A percentile compares a stretch with the other conserved stretches of the same genome.
Evolutionary conservation across 53 echinoderm and acorn worm genomes (phyloP).

Genomic region (Patiria pectinifera): DNA sequence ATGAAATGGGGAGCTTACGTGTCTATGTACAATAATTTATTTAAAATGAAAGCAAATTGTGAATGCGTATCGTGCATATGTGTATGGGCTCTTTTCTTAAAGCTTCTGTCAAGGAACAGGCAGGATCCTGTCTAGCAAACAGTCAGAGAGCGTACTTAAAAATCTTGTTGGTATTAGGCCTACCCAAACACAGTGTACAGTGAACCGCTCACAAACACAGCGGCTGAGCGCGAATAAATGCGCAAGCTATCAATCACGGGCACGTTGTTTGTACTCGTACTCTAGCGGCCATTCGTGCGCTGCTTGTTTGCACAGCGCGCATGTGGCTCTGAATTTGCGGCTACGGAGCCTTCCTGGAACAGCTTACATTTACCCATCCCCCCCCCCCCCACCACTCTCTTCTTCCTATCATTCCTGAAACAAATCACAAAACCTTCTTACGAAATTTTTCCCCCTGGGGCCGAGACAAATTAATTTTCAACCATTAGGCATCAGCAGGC

Average conservation of each 20-base stretch:
- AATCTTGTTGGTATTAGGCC: too few species aligned
- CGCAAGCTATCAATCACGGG: background rate
- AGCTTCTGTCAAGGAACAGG: too few species aligned
- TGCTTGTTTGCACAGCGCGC: background rate
- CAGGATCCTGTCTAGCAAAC: too few species aligned
- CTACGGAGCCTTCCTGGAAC: background rate
- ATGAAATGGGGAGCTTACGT: too few species aligned
- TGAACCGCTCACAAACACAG: too few species aligned
- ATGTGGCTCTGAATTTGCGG: background rate
- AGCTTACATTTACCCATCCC: background rate
- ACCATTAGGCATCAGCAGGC: slow-evolving; percentile 6
- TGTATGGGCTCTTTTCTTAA: too few species aligned
- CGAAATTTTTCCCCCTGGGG: background rate
- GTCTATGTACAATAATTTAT: too few species aligned
- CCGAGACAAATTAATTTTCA: background rate
- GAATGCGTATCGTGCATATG: too few species aligned
- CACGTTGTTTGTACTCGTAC: background rate
- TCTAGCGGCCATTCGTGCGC: background rate
- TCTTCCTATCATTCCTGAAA: background rate
- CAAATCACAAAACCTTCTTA: background rate
- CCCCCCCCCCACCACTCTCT: background rate
- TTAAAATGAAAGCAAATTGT: too few species aligned
- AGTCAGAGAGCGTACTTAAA: too few species aligned
- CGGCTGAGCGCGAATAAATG: too few species aligned
- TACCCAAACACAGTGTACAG: too few species aligned